Evolutionary conservation across 1,140 invertebrate genomes (phyloP), one percentile per base, ranked within the genome.

Genomic region (Theocolax elegans): DNA sequence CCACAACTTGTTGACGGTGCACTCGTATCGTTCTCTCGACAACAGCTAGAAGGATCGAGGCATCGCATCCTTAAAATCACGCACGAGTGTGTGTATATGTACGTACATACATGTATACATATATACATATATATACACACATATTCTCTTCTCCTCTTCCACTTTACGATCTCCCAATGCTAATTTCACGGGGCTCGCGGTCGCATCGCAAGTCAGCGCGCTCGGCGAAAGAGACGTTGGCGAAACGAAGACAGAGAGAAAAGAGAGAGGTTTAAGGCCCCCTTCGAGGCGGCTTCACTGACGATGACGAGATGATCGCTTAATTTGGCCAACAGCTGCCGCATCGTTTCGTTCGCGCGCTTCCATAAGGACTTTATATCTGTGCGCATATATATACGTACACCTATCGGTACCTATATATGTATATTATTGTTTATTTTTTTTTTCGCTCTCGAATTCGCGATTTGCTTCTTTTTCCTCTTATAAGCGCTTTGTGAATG

Each of bases 321-420:
- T 85, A 85, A 85, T 85, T 85, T 85, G 83, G 81, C 82, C 83
- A 85, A 84, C 84, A 85, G 83, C 84, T 84, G 84, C 82, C 80
- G 81, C 80, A 75, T 77, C 79, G 73, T 35, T 35, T 77, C 76
- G 73, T 74, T 72, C 70, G 72, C 67, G 54, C 67, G 44, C 75
- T 78, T 73, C 31, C 75, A 75, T 72, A 40, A 46, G 53, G 17
- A 59, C 53, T 59, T 58, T 21, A 67, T 53, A 56, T 58, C 31
- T 35, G 4, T 35, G 4, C 31, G 4, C 31, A 35, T 35, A 10
- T 10, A 6, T 35, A 10, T 10, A 35, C 31, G 31, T 35, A 6
- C 31, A 6, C 31, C 31, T 10, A 6, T 35, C 31, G 4, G 10
- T 35, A 35, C 10, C 31, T 71, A n/a, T n/a, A n/a, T n/a, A n/a